Evolutionary conservation across 2,797 vertebrate species (phyloP), one percentile per base, ranked within the genome.

Genomic region (Sebastiscus tertius): DNA sequence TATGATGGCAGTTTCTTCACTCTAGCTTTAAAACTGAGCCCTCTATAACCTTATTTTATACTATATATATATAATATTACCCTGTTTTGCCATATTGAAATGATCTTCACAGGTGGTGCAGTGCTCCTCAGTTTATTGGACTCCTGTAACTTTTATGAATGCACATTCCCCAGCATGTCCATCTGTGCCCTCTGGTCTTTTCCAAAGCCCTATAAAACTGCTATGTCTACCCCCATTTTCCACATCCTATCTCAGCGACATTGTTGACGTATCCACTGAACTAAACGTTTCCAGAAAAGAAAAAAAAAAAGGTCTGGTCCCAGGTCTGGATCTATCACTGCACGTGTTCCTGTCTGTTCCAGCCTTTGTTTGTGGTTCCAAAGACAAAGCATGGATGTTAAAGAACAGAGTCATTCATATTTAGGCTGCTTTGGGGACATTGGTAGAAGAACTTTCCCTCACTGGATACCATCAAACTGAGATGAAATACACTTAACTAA

Each of bases 151-250:
- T 78, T 87, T 83, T 85, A 85, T 83, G 75, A 85, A 75, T 55
- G 52, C 58, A 80, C 86, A 83, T 86, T 84, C 77, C 55, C 54
- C 18, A 55, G 31, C 42, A 49, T 71, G 77, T 79, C 77, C 80
- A 87, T 69, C 76, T 88, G 82, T 83, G 72, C 80, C 64, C 73
- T 80, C 34, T 78, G 63, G 60, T 29, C 56, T 79, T 84, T 75
- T 82, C 74, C 85, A 76, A 36, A 61, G 31, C 24, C 27, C 56
- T 72, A 36, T 87, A 77, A 69, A 89, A 89, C 85, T 12, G 16
- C 52, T 72, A 20, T 6, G n/a, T 69, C 46, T 80, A 10, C 18
- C 27, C 20, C 61, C 7, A 60, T 62, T 77, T 78, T 80, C 62
- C 73, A 68, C 58, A 60, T 79, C 60, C 16, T 26, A 77, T 68